These are phyloP conservation scores for Tokudaia tokunoshimensis DNA, from an alignment of 2,797 vertebrate species.

Conservation along the genomic window DNA sequence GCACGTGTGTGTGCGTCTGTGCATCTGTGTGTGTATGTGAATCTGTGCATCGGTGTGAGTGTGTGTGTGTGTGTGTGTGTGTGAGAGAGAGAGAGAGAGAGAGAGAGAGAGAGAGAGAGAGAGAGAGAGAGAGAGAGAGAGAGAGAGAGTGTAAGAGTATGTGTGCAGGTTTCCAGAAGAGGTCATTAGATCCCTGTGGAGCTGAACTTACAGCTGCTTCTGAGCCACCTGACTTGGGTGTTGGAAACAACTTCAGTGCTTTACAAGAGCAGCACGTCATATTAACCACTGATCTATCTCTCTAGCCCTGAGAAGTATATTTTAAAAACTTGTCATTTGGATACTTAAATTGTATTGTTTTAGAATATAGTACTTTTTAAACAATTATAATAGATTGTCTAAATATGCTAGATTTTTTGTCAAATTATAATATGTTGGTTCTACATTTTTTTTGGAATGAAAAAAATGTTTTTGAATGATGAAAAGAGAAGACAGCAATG, in stretches of 20 bases:
- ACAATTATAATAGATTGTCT: background rate
- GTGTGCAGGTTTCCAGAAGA: background rate
- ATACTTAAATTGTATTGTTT: background rate
- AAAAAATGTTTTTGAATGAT: background rate
- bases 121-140: too few species aligned
- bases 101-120: too few species aligned
- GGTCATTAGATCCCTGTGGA: background rate
- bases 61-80: background rate
- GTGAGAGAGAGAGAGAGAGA: too few species aligned
- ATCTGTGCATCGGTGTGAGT: too few species aligned
- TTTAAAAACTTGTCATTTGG: background rate
- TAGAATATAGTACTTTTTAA: background rate
- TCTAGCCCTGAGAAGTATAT: background rate
- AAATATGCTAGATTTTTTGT: background rate
- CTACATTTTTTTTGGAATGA: background rate
- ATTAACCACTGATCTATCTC: background rate
- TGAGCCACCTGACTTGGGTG: background rate
- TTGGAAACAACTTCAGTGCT: background rate
- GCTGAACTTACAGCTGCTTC: background rate
- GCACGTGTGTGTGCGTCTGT: too few species aligned
- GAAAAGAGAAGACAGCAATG: background rate
- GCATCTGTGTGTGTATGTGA: too few species aligned
- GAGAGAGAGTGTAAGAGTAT: background rate
- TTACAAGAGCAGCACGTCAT: background rate
- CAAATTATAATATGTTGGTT: background rate